These are phyloP conservation scores for Amiota communis DNA, from an alignment of 2,888 invertebrate genomes.

Conservation along the genomic window DNA sequence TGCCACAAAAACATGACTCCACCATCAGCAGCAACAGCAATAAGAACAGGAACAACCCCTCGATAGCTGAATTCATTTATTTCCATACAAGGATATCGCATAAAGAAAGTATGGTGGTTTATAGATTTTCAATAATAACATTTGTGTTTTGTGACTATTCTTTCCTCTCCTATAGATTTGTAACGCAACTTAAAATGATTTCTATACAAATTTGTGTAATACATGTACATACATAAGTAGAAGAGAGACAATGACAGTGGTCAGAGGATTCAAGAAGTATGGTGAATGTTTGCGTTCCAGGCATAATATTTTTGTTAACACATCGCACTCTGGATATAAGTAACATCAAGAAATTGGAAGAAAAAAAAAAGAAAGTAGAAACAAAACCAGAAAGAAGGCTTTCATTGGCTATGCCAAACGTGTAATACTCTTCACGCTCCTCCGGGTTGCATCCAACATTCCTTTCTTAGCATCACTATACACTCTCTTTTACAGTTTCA, in stretches of 20 bases:
- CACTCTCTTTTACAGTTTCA: too few species aligned
- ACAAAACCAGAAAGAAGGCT: too few species aligned
- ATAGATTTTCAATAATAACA: slow-evolving; percentile 34
- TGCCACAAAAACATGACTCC: slow-evolving; percentile 12
- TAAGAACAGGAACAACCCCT: slow-evolving; percentile 16
- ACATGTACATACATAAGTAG: too few species aligned
- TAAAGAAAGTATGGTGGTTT: slow-evolving; percentile 25
- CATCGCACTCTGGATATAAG: slow-evolving; percentile 23
- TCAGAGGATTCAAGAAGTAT: too few species aligned
- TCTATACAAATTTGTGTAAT: too few species aligned
- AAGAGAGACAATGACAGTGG: too few species aligned
- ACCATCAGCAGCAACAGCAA: too few species aligned
- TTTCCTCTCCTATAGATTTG: slow-evolving; percentile 21
- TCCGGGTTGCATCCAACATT: too few species aligned
- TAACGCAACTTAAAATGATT: slow-evolving; percentile 9
- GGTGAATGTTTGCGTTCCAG: neutral
- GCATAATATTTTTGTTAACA: slow-evolving; percentile 26
- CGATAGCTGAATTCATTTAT: too few species aligned
- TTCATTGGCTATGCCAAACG: too few species aligned
- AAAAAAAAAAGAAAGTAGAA: slow-evolving; percentile 1
- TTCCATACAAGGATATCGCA: slow-evolving; percentile 16
- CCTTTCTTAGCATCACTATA: too few species aligned
- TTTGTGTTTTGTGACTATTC: neutral
- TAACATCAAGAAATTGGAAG: neutral
- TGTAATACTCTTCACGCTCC: too few species aligned